These are phyloP conservation scores for Seira sanloemensis DNA, from an alignment of 2,888 invertebrate genomes.

Conservation along the genomic window DNA sequence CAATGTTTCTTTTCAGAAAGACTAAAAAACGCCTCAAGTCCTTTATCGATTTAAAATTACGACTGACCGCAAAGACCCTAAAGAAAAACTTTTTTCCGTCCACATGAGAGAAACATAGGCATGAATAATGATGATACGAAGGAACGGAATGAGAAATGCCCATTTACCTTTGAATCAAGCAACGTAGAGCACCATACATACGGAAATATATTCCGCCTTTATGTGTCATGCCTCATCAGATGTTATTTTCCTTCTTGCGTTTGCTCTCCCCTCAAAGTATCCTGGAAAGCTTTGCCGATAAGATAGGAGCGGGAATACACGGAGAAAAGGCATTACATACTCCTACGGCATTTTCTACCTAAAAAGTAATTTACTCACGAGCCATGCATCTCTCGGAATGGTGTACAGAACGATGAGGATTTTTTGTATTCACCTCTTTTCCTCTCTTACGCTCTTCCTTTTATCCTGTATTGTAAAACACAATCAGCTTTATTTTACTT, in stretches of 20 bases:
- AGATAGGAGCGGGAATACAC: background rate
- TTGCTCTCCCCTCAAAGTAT: too few species aligned
- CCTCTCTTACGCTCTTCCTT: background rate
- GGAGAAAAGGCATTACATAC: background rate
- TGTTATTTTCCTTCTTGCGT: too few species aligned
- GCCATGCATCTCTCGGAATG: background rate
- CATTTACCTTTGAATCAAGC: too few species aligned
- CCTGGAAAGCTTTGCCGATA: too few species aligned
- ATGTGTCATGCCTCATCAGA: background rate
- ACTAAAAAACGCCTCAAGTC: conserved; percentile 6
- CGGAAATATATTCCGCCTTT: background rate
- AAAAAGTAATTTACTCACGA: conserved; percentile 4
- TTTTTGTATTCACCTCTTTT: background rate
- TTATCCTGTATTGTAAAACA: background rate
- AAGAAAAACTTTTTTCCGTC: background rate
- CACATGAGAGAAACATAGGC: background rate
- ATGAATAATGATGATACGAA: conserved; percentile 4
- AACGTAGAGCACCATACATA: background rate
- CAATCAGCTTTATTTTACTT: background rate
- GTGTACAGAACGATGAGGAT: background rate
- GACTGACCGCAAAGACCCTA: conserved; percentile 49
- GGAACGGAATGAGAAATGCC: too few species aligned
- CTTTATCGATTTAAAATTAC: conserved; percentile 57
- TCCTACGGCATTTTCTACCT: background rate
- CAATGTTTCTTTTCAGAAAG: background rate